phyloP scores from a whole-genome alignment of 2,888 invertebrate species.

The Sepiola atlantica region DNA sequence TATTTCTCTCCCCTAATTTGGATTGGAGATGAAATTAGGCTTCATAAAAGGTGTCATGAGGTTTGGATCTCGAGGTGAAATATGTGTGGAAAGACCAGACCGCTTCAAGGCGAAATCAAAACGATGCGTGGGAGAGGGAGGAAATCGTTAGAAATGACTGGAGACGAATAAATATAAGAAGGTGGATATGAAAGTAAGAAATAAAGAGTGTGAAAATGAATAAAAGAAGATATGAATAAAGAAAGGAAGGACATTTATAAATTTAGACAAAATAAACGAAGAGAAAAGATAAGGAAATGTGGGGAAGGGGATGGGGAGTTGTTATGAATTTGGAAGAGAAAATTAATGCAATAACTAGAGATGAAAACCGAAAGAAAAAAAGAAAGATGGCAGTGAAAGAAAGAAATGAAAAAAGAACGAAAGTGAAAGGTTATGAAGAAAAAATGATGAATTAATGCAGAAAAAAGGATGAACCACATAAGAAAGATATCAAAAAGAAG shows the following conservation, averaged over 20 bases:
- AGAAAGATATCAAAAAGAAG: too few species aligned
- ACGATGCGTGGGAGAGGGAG: not conserved
- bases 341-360: too few species aligned
- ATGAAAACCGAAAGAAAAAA: not conserved
- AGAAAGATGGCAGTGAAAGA: not conserved
- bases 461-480: too few species aligned
- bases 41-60: conserved; percentile 32
- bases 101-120: not conserved
- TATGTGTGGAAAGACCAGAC: not conserved
- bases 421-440: not conserved
- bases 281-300: not conserved
- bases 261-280: not conserved
- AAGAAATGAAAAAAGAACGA: not conserved
- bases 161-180: too few species aligned
- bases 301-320: not conserved
- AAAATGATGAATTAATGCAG: too few species aligned
- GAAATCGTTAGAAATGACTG: not conserved
- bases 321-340: too few species aligned
- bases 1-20: not conserved
- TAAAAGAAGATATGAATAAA: not conserved
- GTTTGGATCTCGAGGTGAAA: conserved; percentile 22
- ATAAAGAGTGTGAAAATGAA: not conserved
- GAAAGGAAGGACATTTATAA: not conserved
- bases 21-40: conserved; percentile 21
- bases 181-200: not conserved